Evolutionary conservation across 1,140 invertebrate genomes (phyloP).

Genomic region (Formica selysi): DNA sequence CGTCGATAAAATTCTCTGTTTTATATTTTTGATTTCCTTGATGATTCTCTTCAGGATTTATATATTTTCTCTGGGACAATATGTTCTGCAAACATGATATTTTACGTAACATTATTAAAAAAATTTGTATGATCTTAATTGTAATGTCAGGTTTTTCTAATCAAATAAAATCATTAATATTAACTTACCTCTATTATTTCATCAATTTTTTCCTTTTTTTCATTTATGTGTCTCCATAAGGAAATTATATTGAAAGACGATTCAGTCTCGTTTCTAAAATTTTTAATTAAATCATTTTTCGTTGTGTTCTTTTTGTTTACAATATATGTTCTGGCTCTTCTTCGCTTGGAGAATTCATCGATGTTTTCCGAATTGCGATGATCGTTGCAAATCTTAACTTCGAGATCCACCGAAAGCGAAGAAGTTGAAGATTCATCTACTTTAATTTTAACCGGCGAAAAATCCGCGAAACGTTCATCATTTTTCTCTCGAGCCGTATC

Average conservation of each 20-base stretch:
- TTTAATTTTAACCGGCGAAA: neutral
- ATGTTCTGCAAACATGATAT: neutral
- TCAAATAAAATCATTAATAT: slow-evolving; percentile 12
- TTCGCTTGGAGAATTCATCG: slow-evolving; percentile 1
- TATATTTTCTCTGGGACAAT: neutral
- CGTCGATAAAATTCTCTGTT: neutral
- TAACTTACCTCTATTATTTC: slow-evolving; percentile 25
- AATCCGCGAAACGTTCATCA: neutral
- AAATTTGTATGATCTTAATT: neutral
- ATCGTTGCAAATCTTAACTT: slow-evolving; percentile 21
- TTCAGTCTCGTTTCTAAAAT: neutral
- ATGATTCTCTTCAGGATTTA: slow-evolving; percentile 12
- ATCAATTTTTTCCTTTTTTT: neutral
- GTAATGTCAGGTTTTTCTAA: neutral
- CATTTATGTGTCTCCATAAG: neutral
- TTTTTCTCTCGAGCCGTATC: neutral
- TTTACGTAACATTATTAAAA: neutral
- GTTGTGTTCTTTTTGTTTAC: slow-evolving; percentile 8
- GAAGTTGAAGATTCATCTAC: slow-evolving; percentile 1
- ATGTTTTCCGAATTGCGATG: neutral
- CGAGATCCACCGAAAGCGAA: slow-evolving; percentile 34
- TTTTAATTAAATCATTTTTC: slow-evolving; percentile 6
- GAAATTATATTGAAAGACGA: neutral
- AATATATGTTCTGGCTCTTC: slow-evolving; percentile 58
- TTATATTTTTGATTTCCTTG: neutral